Conservation (phyloP, 1,140 invertebrate species). For the Neotoxoptera formosana region DNA sequence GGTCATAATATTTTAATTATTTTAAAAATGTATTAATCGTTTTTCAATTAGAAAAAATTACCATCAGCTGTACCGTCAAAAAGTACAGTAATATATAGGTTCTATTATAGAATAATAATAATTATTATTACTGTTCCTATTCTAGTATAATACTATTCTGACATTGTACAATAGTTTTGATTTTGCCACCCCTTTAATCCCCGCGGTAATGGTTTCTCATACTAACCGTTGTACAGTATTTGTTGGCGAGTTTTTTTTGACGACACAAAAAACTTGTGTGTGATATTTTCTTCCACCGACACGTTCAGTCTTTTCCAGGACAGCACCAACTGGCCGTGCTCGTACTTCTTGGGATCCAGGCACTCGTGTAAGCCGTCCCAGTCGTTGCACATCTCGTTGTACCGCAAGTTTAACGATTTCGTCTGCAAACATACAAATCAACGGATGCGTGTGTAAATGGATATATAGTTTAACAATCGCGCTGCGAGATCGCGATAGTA, state of each 20-base stretch:
- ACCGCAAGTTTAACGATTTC: constrained; percentile 6
- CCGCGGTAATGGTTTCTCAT: neutral
- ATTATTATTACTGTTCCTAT: too few relatives aligned
- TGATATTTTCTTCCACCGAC: neutral
- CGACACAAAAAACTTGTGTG: neutral
- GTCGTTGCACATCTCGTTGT: constrained; percentile 28
- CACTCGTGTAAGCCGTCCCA: constrained; percentile 64
- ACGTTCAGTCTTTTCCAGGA: constrained; percentile 31
- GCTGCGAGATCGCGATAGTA: neutral
- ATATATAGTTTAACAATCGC: neutral
- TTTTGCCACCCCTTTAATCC: neutral
- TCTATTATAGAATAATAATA: too few relatives aligned
- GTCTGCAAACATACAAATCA: neutral
- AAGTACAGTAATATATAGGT: neutral
- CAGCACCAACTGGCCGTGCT: neutral
- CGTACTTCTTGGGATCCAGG: neutral
- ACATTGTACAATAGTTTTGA: neutral
- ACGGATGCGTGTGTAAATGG: neutral
- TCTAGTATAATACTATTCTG: neutral
- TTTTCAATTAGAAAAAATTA: neutral
- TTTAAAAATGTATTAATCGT: too few relatives aligned
- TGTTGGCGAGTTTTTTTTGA: neutral
- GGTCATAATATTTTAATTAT: too few relatives aligned
- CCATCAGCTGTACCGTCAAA: neutral
- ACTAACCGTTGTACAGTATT: constrained; percentile 18